phyloP scores from a whole-genome alignment of 2,113 vertebrate genomes.

The Pachypanchax playfairii region DNA sequence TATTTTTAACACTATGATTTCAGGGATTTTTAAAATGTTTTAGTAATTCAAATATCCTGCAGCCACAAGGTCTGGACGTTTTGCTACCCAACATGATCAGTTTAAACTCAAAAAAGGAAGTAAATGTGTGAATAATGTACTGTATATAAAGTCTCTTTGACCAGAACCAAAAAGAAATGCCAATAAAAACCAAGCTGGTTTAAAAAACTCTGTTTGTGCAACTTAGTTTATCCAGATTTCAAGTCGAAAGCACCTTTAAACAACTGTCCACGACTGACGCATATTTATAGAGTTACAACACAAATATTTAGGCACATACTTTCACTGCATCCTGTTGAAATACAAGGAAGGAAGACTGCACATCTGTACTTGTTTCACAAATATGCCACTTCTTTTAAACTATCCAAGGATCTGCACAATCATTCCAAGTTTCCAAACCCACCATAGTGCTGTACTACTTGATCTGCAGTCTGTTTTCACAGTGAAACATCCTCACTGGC shows the following conservation, averaged over 20 bases:
- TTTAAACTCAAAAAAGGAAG: too few relatives aligned
- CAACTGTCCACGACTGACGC: not conserved
- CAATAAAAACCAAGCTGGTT: not conserved
- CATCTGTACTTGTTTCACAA: not conserved
- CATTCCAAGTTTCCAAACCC: constrained; percentile 12
- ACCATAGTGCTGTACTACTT: not conserved
- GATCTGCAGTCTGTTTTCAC: not conserved
- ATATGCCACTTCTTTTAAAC: not conserved
- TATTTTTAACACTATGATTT: too few relatives aligned
- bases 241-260: too few relatives aligned
- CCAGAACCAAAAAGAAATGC: not conserved
- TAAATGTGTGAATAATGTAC: too few relatives aligned
- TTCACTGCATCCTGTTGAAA: not conserved
- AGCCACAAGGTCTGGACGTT: too few relatives aligned
- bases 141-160: not conserved
- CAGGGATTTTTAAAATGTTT: too few relatives aligned
- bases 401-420: not conserved
- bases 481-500: constrained; percentile 7
- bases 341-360: not conserved
- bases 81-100: too few relatives aligned
- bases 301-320: constrained; percentile 5
- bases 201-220: not conserved
- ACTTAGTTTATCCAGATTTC: not conserved
- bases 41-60: too few relatives aligned
- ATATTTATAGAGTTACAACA: not conserved